phyloP scores from a whole-genome alignment of 2,797 vertebrate species.

The Microtus agrestis region DNA sequence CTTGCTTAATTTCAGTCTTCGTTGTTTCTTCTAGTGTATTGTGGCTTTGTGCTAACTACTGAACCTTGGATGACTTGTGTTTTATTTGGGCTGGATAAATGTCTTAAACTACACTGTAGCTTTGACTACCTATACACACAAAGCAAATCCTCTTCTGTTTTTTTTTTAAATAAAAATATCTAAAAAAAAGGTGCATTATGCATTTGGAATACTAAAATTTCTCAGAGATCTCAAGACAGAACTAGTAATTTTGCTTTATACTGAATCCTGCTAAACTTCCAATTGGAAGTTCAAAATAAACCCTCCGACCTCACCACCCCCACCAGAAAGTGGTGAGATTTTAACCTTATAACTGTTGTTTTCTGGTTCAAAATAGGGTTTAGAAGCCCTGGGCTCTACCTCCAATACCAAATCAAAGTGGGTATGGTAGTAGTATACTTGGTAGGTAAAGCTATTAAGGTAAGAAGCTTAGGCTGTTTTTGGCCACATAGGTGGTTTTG shows the following conservation, averaged over 20 bases:
- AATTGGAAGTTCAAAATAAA: not conserved
- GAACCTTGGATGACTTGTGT: constrained; percentile 2
- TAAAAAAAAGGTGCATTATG: not conserved
- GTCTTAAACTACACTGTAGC: constrained; percentile 12
- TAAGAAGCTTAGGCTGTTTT: not conserved
- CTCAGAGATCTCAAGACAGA: not conserved
- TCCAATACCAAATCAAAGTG: not conserved
- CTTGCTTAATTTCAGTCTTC: constrained; percentile 3
- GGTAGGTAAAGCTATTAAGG: not conserved
- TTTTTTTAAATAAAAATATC: constrained; percentile 52
- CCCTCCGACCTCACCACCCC: no score
- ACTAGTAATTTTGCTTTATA: constrained; percentile 33
- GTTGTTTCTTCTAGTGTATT: constrained; percentile 41
- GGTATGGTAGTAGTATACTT: not conserved
- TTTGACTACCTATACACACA: constrained; percentile 44
- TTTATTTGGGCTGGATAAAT: constrained; percentile 54
- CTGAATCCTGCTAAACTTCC: not conserved
- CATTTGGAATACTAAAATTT: constrained; percentile 8
- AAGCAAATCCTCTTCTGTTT: not conserved
- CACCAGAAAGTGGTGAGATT: not conserved
- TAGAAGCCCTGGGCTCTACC: not conserved
- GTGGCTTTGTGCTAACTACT: constrained; percentile 42
- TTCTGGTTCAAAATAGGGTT: not conserved
- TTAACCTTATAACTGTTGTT: not conserved
- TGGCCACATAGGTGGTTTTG: not conserved